phyloP scores from a whole-genome alignment of 2,888 invertebrate species.

The Balanococcus diminutus region DNA sequence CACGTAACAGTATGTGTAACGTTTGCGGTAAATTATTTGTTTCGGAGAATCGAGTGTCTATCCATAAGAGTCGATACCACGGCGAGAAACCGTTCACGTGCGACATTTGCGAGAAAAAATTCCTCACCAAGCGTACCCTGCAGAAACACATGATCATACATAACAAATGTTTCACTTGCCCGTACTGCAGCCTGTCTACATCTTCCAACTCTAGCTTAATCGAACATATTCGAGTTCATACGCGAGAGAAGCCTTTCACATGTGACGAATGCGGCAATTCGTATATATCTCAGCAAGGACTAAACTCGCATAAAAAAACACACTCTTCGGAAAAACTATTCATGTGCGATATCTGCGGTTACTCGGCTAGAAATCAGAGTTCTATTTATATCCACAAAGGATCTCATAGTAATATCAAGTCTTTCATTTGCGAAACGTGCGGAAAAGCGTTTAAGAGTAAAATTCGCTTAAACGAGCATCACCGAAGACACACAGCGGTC shows the following conservation, averaged over 20 bases:
- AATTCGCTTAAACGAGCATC: constrained; percentile 59
- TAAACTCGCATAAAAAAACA: constrained; percentile 59
- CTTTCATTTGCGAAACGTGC: constrained; percentile 59
- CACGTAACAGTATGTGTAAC: constrained; percentile 56
- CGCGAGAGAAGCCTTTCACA: constrained; percentile 59
- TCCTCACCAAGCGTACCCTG: constrained; percentile 56
- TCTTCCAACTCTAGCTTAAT: constrained; percentile 57
- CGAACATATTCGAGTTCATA: constrained; percentile 59
- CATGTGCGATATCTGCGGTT: constrained; percentile 58
- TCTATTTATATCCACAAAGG: constrained; percentile 59
- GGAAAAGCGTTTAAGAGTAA: constrained; percentile 59
- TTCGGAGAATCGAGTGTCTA: constrained; percentile 52
- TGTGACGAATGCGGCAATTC: constrained; percentile 59
- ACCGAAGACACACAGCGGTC: constrained; percentile 59
- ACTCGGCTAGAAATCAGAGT: constrained; percentile 59
- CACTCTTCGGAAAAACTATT: constrained; percentile 58
- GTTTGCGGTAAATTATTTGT: constrained; percentile 57
- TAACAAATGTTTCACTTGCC: constrained; percentile 54
- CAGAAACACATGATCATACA: constrained; percentile 56
- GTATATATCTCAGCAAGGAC: constrained; percentile 58
- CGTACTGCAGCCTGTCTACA: constrained; percentile 50
- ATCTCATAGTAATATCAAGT: constrained; percentile 59
- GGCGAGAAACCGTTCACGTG: constrained; percentile 56
- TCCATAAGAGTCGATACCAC: constrained; percentile 56
- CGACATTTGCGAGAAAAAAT: constrained; percentile 56